Percentiles rank a stretch among this genome's conserved stretches.
These are phyloP conservation scores for Girardia tigrina DNA, from an alignment of 2,888 invertebrate genomes.

Conservation along the genomic window DNA sequence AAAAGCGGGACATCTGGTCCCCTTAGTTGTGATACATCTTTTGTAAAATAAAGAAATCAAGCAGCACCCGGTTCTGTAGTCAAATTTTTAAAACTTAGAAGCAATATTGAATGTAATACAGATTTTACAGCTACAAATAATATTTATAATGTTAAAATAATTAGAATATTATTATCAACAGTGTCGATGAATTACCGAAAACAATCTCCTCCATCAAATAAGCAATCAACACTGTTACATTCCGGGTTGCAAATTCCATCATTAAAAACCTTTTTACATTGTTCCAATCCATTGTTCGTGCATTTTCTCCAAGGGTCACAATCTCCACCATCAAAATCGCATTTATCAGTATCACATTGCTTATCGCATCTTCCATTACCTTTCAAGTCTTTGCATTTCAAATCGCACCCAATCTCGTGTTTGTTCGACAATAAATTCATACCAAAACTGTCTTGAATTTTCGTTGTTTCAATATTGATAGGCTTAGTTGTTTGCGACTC, in stretches of 20 bases:
- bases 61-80: too few species aligned
- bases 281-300: neutral
- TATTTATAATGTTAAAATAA: too few species aligned
- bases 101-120: too few species aligned
- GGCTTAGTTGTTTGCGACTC: neutral
- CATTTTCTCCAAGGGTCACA: constrained; percentile 11
- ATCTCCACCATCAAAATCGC: neutral
- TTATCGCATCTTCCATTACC: neutral
- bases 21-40: too few species aligned
- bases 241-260: constrained; percentile 19
- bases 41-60: too few species aligned
- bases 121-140: too few species aligned
- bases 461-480: neutral
- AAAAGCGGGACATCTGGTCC: too few species aligned
- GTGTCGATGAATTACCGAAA: too few species aligned
- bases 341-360: neutral
- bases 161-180: too few species aligned
- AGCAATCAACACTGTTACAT: constrained; percentile 20
- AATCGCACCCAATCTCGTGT: neutral
- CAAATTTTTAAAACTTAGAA: too few species aligned
- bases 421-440: too few species aligned
- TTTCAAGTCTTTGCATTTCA: neutral
- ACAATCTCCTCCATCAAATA: neutral
- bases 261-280: neutral
- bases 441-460: neutral